Evolutionary conservation across 2,797 vertebrate species (phyloP).

Genomic region (Rhinogobio ventralis): DNA sequence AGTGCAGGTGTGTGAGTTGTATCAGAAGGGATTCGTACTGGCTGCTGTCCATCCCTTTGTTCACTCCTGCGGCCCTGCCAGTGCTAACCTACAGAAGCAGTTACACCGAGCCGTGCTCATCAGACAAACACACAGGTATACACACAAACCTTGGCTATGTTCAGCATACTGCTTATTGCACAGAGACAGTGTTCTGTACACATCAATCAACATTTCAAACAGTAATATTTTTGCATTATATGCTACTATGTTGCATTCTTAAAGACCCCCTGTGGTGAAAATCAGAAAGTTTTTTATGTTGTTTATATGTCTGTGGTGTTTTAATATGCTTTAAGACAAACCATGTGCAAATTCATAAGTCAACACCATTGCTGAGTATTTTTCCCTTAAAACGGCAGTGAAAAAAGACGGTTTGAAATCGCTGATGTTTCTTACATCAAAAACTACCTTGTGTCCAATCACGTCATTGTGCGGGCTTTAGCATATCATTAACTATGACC

Average conservation of each 20-base stretch:
- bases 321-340: too few relatives aligned
- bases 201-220: neutral
- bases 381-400: too few relatives aligned
- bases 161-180: neutral
- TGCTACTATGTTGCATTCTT: neutral
- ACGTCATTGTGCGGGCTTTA: too few relatives aligned
- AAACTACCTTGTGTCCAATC: too few relatives aligned
- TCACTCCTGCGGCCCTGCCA: constrained; percentile 84
- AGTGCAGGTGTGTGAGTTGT: constrained; percentile 88
- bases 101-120: constrained; percentile 94
- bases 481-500: too few relatives aligned
- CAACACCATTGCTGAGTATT: too few relatives aligned
- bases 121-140: constrained; percentile 78
- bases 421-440: too few relatives aligned
- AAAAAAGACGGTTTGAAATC: too few relatives aligned
- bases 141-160: constrained; percentile 2
- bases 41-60: constrained; percentile 93
- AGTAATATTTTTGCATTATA: neutral
- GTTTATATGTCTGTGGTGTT: too few relatives aligned
- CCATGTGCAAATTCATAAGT: too few relatives aligned
- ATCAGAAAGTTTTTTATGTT: too few relatives aligned
- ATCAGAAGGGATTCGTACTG: constrained; percentile 90
- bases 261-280: too few relatives aligned
- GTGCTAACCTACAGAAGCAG: constrained; percentile 87
- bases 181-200: neutral